A percentile compares a stretch with the other conserved stretches of the same genome.
Evolutionary conservation across 2,113 vertebrate genomes (phyloP).

Genomic region (Isichthys henryi): DNA sequence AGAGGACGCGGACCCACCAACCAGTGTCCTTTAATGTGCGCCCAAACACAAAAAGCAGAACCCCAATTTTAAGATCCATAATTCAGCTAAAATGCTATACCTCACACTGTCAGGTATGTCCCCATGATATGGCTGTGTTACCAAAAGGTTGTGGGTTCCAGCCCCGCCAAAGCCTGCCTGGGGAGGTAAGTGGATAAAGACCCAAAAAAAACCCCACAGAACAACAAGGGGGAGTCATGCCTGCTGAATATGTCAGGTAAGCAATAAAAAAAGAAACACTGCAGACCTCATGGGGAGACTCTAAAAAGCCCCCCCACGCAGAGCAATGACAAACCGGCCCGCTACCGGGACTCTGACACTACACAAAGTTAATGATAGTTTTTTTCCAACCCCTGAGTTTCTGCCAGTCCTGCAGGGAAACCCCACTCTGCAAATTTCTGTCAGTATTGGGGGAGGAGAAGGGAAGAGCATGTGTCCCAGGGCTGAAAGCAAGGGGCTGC

Average conservation of each 20-base stretch:
- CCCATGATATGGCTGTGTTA: neutral
- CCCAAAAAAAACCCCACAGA: neutral
- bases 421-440: neutral
- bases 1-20: neutral
- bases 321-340: neutral
- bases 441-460: neutral
- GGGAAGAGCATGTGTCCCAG: neutral
- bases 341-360: neutral
- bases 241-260: neutral
- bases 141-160: neutral
- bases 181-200: neutral
- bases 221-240: neutral
- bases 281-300: neutral
- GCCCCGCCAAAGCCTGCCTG: neutral
- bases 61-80: neutral
- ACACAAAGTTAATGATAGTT: neutral
- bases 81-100: neutral
- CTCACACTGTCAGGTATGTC: neutral
- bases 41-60: neutral
- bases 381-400: neutral
- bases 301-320: neutral
- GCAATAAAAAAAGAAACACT: neutral
- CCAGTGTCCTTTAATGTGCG: neutral
- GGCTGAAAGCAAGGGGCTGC: neutral
- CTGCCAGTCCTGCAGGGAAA: slow-evolving; percentile 32